Evolutionary conservation across 2,797 vertebrate genomes (phyloP), one percentile per base, ranked within the genome.

Genomic region (Cossypha caffra): DNA sequence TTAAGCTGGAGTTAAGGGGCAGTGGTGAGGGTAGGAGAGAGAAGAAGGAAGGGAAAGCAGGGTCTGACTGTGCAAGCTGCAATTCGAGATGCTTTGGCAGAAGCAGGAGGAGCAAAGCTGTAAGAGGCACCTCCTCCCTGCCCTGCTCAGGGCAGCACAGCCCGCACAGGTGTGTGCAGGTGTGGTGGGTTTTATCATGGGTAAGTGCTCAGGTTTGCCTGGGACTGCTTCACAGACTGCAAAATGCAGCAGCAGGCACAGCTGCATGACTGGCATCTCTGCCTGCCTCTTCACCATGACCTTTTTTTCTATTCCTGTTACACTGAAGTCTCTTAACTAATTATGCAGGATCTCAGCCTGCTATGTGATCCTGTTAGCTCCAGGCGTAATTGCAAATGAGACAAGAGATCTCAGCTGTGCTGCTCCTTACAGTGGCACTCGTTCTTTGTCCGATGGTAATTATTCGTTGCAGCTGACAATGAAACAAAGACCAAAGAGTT

Each of bases 301-400:
- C 25, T 50, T 71, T 59, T 67, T 52, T 35, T 16, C 29, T 72
- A 10, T 45, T 88, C 66, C 74, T 51, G 13, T 78, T 63, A 63
- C 55, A 67, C 15, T 79, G 75, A 93, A 61, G 42, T 90, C 54
- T 92, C 43, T 88, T 81, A 84, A 89, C 37, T 96, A 92, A 95
- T 97, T 92, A 97, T 79, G 67, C 69, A 92, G 88, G 82, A 80
- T 57, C 77, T 91, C 52, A 87, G 76, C 81, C 92, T 86, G 37
- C 74, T 79, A 31, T 67, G 29, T 80, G 89, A 80, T 95, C 61
- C 62, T 96, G 85, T 82, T 96, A 94, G 81, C 87, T 96, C 61
- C 37, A 89, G 91, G 78, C 83, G 47, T 83, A 91, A 96, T 63
- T 94, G 79, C 95, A 97, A 97, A 97, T 89, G 74, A 97, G 86